Evolutionary conservation across 2,888 invertebrate species (phyloP), one percentile per base, ranked within the genome.

Genomic region (Drosophila austrosaltans): DNA sequence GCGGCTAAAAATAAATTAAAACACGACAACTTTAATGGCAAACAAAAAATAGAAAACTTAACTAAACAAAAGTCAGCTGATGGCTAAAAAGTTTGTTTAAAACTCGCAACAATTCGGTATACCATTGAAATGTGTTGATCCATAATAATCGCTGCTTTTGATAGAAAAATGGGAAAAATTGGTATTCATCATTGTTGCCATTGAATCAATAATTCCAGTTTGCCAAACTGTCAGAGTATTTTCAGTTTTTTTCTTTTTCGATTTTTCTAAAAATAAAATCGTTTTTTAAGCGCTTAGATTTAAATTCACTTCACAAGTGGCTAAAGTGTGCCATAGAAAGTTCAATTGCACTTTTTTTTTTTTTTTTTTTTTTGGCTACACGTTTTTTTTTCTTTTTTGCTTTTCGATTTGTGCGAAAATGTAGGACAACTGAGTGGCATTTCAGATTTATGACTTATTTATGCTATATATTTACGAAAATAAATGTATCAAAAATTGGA

Each of bases 1-100:
- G 59, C 53, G 65, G 61, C 64, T 72, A 16, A 65, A 62, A 76
- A 76, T 69, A 83, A 62, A 62, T 70, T 69, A 25, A 57, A 42
- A 68, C 67, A 56, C 44, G 54, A n/a, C 32, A 60, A 30, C 30
- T 30, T 30, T 30, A 30, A 30, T 30, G 30, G 30, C 30, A 5
- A 30, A 30, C 4, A 30, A 5, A 25, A 22, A 4, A 16, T 16
- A 25, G 60, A 6, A 25, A 64, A 6, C 28, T 5, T 32, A 22
- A 42, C 39, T 4, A n/a, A 25, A 40, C 40, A 48, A 39, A 39
- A 22, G 36, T 22, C 39, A 57, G 57, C 57, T 22, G 39, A 12
- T 57, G 36, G 53, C 28, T 16, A 16, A 61, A 59, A 28, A 39
- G 44, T 28, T 39, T 36, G 40, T 59, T 54, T 25, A 8, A 28